Conservation (phyloP, 2,113 vertebrate species). For the Anguilla japonica region DNA sequence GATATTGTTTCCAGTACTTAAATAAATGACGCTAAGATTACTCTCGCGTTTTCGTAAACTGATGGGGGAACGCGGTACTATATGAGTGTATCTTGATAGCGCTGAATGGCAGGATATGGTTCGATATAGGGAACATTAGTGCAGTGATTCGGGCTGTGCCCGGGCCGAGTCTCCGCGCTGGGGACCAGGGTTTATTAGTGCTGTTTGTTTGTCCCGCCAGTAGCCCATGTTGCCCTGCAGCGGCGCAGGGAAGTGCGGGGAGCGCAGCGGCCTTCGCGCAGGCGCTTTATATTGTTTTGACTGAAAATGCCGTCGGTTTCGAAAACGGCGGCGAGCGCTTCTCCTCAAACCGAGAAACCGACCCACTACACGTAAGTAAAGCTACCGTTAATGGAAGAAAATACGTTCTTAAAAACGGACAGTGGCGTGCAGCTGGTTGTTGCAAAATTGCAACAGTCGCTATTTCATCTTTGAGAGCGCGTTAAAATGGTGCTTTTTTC, state of each 20-base stretch:
- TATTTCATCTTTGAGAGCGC: slow-evolving; percentile 56
- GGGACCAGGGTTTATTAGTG: background rate
- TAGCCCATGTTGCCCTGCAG: slow-evolving; percentile 28
- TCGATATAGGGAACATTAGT: background rate
- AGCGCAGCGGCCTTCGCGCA: slow-evolving; percentile 61
- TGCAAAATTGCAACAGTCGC: slow-evolving; percentile 34
- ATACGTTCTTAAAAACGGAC: slow-evolving; percentile 17
- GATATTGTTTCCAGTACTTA: no score
- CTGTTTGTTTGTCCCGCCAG: slow-evolving; percentile 25
- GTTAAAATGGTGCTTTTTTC: slow-evolving; percentile 74
- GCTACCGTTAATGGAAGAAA: slow-evolving; percentile 38
- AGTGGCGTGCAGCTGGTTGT: background rate
- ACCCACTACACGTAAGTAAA: slow-evolving; percentile 91
- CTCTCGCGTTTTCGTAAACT: no score
- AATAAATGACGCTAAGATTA: no score
- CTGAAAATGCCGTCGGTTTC: slow-evolving; percentile 95
- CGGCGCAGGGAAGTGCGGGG: slow-evolving; percentile 49
- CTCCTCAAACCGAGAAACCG: slow-evolving; percentile 94
- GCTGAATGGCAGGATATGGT: background rate
- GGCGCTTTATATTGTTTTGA: slow-evolving; percentile 82
- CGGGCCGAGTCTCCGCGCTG: background rate
- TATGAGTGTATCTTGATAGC: no score
- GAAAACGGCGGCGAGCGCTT: slow-evolving; percentile 86
- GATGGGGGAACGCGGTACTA: no score
- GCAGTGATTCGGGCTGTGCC: background rate